These are phyloP conservation scores for Peromyscus aztecus DNA, from an alignment of 2,797 vertebrate species.

Conservation along the genomic window DNA sequence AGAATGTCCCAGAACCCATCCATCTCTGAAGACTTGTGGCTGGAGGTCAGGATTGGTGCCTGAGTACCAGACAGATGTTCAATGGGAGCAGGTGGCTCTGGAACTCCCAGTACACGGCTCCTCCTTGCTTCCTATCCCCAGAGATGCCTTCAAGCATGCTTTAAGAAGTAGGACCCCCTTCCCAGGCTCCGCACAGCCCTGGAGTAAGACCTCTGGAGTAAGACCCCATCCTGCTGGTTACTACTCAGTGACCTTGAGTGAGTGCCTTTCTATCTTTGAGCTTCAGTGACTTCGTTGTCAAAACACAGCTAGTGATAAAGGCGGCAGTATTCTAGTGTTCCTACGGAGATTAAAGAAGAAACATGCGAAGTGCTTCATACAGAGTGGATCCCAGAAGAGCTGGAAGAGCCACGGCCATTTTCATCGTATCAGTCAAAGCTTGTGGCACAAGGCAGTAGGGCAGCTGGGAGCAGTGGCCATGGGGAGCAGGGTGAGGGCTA, in stretches of 20 bases:
- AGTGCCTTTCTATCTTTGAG: slow-evolving; percentile 6
- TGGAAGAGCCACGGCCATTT: neutral
- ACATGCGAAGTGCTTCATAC: neutral
- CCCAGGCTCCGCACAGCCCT: neutral
- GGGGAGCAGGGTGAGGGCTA: neutral
- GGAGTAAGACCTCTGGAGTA: neutral
- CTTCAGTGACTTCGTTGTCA: neutral
- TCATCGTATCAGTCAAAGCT: accelerated
- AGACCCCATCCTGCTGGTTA: neutral
- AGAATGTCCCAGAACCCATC: neutral
- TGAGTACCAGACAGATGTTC: neutral
- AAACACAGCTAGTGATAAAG: neutral
- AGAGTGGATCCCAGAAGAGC: neutral
- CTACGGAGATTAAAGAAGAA: neutral
- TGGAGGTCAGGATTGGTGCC: neutral
- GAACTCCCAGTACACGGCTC: neutral
- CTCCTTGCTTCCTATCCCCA: neutral
- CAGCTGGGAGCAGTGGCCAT: neutral
- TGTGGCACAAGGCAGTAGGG: neutral
- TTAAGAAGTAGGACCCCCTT: neutral
- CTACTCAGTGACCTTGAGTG: slow-evolving; percentile 65
- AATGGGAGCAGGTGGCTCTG: neutral
- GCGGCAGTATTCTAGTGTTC: neutral
- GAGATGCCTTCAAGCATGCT: neutral
- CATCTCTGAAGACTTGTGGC: neutral